Percentiles rank a stretch among this genome's conserved stretches.
Conservation (phyloP, 2,113 vertebrate species). For the Hyperopisus bebe region DNA sequence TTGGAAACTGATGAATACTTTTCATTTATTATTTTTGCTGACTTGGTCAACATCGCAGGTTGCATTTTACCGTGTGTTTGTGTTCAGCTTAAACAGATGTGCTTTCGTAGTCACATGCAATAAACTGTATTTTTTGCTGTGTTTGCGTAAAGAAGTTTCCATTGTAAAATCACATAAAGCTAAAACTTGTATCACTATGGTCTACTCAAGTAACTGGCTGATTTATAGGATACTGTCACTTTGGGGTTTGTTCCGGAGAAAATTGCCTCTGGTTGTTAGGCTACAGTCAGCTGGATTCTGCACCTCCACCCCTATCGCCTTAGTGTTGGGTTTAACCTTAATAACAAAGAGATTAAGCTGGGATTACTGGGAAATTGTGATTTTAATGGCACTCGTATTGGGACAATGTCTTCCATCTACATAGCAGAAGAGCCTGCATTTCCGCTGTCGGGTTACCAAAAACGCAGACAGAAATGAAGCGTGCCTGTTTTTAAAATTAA, state of each 20-base stretch:
- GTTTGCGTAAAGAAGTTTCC: not conserved
- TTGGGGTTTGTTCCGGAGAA: not conserved
- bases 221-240: not conserved
- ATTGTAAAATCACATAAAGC: not conserved
- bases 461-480: not conserved
- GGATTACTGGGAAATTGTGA: constrained; percentile 2
- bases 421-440: not conserved
- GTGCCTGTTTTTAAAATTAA: not conserved
- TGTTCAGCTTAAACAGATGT: not conserved
- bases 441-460: not conserved
- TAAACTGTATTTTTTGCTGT: not conserved
- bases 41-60: not conserved
- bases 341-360: constrained; percentile 5
- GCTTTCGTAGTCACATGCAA: not conserved
- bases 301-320: not conserved
- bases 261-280: not conserved
- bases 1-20: not conserved
- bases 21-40: not conserved
- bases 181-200: not conserved
- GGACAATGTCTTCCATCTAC: not conserved
- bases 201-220: not conserved
- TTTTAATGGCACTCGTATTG: not conserved
- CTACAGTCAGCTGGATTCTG: not conserved
- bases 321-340: not conserved
- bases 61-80: not conserved